A percentile compares a stretch with the other conserved stretches of the same genome.
These are phyloP conservation scores for Erythrocercus mccallii DNA, from an alignment of 2,113 vertebrate species.

Conservation along the genomic window DNA sequence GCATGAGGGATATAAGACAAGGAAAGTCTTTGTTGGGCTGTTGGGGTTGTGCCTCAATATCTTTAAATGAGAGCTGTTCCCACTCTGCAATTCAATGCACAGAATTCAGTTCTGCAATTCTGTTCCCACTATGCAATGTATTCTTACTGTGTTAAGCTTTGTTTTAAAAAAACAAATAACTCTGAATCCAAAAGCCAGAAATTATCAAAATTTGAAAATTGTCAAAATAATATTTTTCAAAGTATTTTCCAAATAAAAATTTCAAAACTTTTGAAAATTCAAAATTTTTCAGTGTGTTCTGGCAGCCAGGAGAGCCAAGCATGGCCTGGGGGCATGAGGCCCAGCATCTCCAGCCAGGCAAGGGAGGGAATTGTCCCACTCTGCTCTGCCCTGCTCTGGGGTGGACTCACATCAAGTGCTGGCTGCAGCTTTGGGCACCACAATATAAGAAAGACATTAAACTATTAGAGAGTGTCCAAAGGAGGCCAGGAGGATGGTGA, in stretches of 20 bases:
- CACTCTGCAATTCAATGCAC: neutral
- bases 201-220: neutral
- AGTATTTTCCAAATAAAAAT: neutral
- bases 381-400: neutral
- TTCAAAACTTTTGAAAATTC: neutral
- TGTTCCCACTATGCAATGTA: neutral
- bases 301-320: neutral
- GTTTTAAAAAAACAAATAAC: neutral
- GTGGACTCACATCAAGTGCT: fast-evolving
- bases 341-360: neutral
- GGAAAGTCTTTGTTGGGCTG: neutral
- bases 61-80: neutral
- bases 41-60: neutral
- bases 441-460: neutral
- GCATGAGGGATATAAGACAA: neutral
- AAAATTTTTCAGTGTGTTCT: neutral
- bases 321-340: neutral
- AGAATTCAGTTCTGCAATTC: too few relatives aligned
- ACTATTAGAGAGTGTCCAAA: neutral
- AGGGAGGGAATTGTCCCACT: neutral
- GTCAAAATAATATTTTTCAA: neutral
- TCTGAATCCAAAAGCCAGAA: neutral
- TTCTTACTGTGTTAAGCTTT: neutral
- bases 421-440: neutral
- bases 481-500: neutral